Percentiles rank a stretch among this genome's conserved stretches.
These are phyloP conservation scores for Cephus pygmeus DNA, from an alignment of 2,888 invertebrate genomes.

Conservation along the genomic window DNA sequence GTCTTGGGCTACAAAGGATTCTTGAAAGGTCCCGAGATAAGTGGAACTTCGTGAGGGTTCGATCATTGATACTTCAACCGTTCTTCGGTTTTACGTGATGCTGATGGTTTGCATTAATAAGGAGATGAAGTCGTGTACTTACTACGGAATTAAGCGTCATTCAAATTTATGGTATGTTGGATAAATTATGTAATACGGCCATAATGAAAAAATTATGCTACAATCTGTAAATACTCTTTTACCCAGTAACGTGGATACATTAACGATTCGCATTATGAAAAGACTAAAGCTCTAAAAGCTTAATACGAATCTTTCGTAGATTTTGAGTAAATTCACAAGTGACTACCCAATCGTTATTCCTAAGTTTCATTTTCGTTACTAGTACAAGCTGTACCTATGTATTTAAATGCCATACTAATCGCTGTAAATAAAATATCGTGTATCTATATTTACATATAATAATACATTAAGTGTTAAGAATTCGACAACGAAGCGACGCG, in stretches of 20 bases:
- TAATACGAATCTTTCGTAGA: not conserved
- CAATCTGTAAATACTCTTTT: not conserved
- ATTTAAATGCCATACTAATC: slow-evolving; percentile 56
- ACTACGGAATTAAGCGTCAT: not conserved
- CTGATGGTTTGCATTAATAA: not conserved
- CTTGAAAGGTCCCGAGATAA: not conserved
- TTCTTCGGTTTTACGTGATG: not conserved
- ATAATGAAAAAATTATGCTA: not conserved
- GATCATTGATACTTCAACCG: not conserved
- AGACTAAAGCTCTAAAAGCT: not conserved
- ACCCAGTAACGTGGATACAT: not conserved
- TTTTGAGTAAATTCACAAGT: not conserved
- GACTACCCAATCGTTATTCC: not conserved
- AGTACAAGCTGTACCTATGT: slow-evolving; percentile 52
- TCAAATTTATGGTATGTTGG: not conserved
- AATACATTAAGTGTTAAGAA: slow-evolving; percentile 11
- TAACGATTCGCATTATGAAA: not conserved
- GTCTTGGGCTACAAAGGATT: not conserved
- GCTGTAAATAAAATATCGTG: slow-evolving; percentile 48
- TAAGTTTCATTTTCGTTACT: slow-evolving; percentile 12
- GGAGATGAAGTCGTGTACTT: not conserved
- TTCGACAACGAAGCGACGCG: slow-evolving; percentile 31
- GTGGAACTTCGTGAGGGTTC: not conserved
- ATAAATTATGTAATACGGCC: not conserved
- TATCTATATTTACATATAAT: not conserved